Base-by-base conservation (phyloP, 1,140 invertebrate genomes). In the Formica exsecta region DNA sequence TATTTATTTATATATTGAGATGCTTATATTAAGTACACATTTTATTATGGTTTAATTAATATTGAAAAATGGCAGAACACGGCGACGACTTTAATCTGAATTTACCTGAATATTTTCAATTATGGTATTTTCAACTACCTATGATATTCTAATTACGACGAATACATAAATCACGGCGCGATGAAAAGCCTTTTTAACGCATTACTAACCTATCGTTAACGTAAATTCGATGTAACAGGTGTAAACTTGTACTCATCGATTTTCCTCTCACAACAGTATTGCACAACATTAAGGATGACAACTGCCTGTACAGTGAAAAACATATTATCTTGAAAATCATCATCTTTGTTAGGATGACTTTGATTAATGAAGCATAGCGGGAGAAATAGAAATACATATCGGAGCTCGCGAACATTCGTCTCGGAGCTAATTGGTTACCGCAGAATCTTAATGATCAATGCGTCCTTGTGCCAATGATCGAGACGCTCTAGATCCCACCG, bases 401-500 rank as follows among this genome's bases (percentile, higher is more conserved):
- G 73, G 9, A n/a, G 68, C 64, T 79, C 54, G 75, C 48, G 44
- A 79, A 38, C 62, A 75, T 85, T 51, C 68, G 59, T 59, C 62
- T 85, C 41, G 64, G 54, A 62, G 41, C 59, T 91, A 88, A 92
- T 89, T 90, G 86, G 85, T 93, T 89, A 71, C 62, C n/a, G 51
- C 81, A 75, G 91, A 92, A 88, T 90, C 85, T 91, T 92, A 93
- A 94, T 86, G 91, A 93, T 92, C 88, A 74, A 66, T 85, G 13
- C 88, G 93, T 94, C 92, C 93, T 94, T 93, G 93, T 79, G 51
- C 85, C 81, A 68, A 92, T 76, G 83, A 90, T 85, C 59, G 51
- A 85, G 38, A n/a, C 48, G 86, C 77, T 91, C 77, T 64, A 88
- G 74, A 92, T 90, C 75, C 25, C 79, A 79, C 65, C 76, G 84